Percentiles rank a stretch among this genome's conserved stretches.
Conservation (phyloP, 2,797 vertebrate genomes). For the Trematomus bernacchii region DNA sequence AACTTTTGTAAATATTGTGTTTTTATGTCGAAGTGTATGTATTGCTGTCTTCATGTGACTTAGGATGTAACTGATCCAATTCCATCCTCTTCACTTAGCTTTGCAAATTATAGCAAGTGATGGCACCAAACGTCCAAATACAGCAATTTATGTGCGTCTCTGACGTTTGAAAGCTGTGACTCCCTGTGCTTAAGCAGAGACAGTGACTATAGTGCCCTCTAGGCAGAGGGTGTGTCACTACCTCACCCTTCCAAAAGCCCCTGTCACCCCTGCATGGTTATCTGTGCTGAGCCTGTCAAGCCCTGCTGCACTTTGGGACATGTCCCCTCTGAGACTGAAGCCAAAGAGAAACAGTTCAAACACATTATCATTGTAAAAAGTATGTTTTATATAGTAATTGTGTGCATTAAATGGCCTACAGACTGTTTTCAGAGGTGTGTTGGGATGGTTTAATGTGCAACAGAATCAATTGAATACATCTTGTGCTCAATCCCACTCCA, state of each 20-base stretch:
- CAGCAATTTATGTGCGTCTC: conserved; percentile 17
- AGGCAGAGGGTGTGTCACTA: conserved; percentile 67
- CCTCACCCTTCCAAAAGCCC: conserved; percentile 46
- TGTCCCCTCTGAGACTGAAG: conserved; percentile 29
- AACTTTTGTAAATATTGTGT: conserved; percentile 39
- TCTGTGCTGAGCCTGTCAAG: conserved; percentile 31
- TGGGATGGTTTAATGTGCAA: conserved; percentile 34
- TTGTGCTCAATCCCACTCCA: conserved; percentile 53
- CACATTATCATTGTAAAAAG: conserved; percentile 17
- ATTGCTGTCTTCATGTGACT: conserved; percentile 23
- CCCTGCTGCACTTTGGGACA: conserved; percentile 41
- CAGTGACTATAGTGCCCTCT: conserved; percentile 76
- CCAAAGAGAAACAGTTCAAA: conserved; percentile 15
- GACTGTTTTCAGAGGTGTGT: conserved; percentile 31
- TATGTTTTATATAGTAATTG: background rate
- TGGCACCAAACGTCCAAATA: conserved; percentile 14
- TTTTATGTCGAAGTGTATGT: conserved; percentile 30
- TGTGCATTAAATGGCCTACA: background rate
- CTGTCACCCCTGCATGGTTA: conserved; percentile 43
- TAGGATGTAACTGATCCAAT: conserved; percentile 26
- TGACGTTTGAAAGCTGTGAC: conserved; percentile 15
- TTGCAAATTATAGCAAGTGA: conserved; percentile 44
- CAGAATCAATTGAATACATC: conserved; percentile 48
- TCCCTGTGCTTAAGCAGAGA: conserved; percentile 22
- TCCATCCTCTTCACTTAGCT: conserved; percentile 40